Percentiles rank a stretch among this genome's conserved stretches.
phyloP scores from a whole-genome alignment of 35 echinoderm and acorn worm species.

The Eucidaris tribuloides region DNA sequence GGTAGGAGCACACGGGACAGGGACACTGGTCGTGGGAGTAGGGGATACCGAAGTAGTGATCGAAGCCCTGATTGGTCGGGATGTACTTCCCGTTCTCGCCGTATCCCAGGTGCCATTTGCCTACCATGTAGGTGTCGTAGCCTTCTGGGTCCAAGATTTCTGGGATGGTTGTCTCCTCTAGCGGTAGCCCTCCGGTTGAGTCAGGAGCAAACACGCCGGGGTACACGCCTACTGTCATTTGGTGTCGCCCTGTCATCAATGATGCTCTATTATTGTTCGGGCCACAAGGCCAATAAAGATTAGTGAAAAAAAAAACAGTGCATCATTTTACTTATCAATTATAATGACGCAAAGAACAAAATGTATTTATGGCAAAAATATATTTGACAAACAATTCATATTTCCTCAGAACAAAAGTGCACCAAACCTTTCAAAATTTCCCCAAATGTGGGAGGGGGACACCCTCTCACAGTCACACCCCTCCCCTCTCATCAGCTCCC shows the following conservation, averaged over 20 bases:
- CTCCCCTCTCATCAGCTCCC: too few species aligned
- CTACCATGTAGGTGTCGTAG: not conserved
- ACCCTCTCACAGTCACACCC: too few species aligned
- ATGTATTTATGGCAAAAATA: too few species aligned
- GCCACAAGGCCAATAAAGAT: too few species aligned
- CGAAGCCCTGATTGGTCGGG: constrained; percentile 6
- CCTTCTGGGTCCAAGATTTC: constrained; percentile 17
- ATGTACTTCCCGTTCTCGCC: constrained; percentile 4
- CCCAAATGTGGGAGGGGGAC: too few species aligned
- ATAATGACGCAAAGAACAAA: too few species aligned
- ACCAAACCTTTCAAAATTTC: too few species aligned
- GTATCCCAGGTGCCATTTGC: constrained; percentile 35
- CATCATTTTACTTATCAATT: too few species aligned
- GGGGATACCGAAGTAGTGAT: constrained; percentile 26
- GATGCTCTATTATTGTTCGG: constrained; percentile 13
- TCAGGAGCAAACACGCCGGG: not conserved
- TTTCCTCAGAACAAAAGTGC: too few species aligned
- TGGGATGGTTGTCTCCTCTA: constrained; percentile 22
- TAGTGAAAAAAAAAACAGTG: too few species aligned
- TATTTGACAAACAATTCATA: too few species aligned
- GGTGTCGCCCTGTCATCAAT: constrained; percentile 21
- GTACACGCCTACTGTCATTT: not conserved
- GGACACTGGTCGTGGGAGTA: constrained; percentile 20
- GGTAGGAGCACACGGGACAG: constrained; percentile 7
- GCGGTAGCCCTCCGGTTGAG: constrained; percentile 10